Evolutionary conservation across 2,888 invertebrate species (phyloP).

Genomic region (Xestia rhomboidea): DNA sequence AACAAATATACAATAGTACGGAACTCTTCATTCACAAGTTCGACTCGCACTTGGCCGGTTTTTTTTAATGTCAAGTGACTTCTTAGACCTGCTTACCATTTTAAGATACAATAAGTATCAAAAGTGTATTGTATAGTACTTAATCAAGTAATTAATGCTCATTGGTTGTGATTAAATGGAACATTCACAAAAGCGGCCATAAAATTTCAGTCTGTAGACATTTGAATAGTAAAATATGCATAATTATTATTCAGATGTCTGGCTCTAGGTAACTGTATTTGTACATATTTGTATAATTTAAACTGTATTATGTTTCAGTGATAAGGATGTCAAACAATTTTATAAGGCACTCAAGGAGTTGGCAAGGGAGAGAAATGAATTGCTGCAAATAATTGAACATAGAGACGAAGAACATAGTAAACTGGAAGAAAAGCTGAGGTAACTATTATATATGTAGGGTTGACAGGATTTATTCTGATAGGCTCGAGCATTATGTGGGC

Average conservation of each 20-base stretch:
- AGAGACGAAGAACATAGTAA: constrained; percentile 82
- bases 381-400: constrained; percentile 90
- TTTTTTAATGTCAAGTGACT: not conserved
- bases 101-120: constrained; percentile 2
- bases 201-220: not conserved
- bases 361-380: constrained; percentile 92
- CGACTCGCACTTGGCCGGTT: no score
- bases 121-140: not conserved
- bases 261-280: not conserved
- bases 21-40: no score
- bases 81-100: not conserved
- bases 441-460: constrained; percentile 42
- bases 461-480: no score
- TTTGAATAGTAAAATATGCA: not conserved
- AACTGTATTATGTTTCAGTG: constrained; percentile 76
- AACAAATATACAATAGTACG: no score
- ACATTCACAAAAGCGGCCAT: not conserved
- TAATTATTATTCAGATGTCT: not conserved
- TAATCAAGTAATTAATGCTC: not conserved
- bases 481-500: no score
- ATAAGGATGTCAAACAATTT: constrained; percentile 84
- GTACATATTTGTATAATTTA: constrained; percentile 1
- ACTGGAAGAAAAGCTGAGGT: constrained; percentile 82
- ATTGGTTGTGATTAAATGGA: constrained; percentile 11
- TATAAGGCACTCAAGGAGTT: constrained; percentile 90